Base-by-base conservation (phyloP, 2,113 vertebrate genomes). In the Excalfactoria chinensis region DNA sequence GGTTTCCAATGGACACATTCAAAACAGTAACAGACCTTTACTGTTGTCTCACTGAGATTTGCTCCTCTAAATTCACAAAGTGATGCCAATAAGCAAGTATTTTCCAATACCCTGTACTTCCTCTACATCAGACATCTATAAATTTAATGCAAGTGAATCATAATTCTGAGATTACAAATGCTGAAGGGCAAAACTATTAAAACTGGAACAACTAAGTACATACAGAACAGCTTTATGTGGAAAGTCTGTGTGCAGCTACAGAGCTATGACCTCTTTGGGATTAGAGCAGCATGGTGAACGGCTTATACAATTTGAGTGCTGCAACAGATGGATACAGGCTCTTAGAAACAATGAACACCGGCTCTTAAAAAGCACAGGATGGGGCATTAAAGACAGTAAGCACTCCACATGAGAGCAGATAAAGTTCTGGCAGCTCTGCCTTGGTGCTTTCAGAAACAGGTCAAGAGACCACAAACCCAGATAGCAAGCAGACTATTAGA, bases 221-320 rank as follows among this genome's bases (percentile, higher is more conserved):
- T 19, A 41, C 11, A 40, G 12, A 75, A 32, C 17, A 49, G 11
- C 6, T 40, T 26, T 26, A 62, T 7, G 23, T 35, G 59, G 35
- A 62, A 62, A 62, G 35, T 14, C 16, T 12, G 13, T 8, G 37
- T 28, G 6, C 55, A 85, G 6, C 7, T 13, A 21, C 20, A 49
- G 20, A 16, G 9, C 48, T 49, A 11, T 19, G 23, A 44, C 13
- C 23, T 32, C 20, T 5, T 9, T 6, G 13, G 28, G 13, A 13
- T 46, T 25, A 62, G 28, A 62, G 15, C 63, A 15, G 18, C 10
- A 15, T 4, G 6, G 28, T 8, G 26, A 13, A 66, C 3, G 16
- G 32, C 20, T 62, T 5, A 37, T 2, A 1, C 1, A 2, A 3
- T 18, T 22, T 32, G 30, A 9, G 6, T 6, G 8, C 20, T 1